Evolutionary conservation across 2,797 vertebrate genomes (phyloP).

Genomic region (Epinephelus awoara): DNA sequence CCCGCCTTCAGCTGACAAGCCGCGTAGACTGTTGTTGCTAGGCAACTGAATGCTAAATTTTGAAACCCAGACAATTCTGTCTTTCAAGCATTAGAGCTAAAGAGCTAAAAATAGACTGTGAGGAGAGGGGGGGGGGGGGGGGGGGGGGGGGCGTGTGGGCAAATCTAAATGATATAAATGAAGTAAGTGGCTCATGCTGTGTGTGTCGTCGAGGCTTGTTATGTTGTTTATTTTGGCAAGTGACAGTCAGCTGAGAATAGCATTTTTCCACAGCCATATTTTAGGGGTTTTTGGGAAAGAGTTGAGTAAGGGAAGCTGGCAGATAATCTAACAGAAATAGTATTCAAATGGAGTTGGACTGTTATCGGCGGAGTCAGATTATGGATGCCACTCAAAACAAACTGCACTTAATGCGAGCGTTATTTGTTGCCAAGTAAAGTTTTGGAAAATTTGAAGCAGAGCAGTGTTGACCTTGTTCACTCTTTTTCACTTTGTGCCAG

Average conservation of each 20-base stretch:
- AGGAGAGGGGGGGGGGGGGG: conserved; percentile 22
- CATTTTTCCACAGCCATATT: conserved; percentile 74
- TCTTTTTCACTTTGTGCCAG: not conserved
- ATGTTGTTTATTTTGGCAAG: conserved; percentile 78
- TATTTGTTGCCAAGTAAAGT: conserved; percentile 7
- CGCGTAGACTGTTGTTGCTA: conserved; percentile 83
- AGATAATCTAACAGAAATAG: conserved; percentile 51
- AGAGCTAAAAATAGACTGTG: conserved; percentile 77
- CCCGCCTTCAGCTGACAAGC: conserved; percentile 76
- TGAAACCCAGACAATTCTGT: conserved; percentile 81
- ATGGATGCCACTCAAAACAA: conserved; percentile 37
- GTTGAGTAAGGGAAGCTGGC: conserved; percentile 63
- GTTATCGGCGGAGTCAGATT: conserved; percentile 51
- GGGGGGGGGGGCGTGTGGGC: conserved; percentile 3
- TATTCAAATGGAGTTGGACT: conserved; percentile 43
- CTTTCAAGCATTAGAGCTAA: conserved; percentile 79
- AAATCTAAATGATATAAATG: conserved; percentile 69
- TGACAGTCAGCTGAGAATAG: conserved; percentile 63
- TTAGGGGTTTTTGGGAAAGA: conserved; percentile 49
- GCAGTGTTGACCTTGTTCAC: conserved; percentile 5
- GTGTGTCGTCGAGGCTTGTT: conserved; percentile 66
- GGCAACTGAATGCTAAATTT: conserved; percentile 89
- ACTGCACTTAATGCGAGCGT: not conserved
- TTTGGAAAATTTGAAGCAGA: conserved; percentile 44
- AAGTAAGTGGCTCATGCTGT: conserved; percentile 55